Evolutionary conservation across 92 coral and sea anemone genomes (phyloP).

Genomic region (Parazoanthus atlanticus): DNA sequence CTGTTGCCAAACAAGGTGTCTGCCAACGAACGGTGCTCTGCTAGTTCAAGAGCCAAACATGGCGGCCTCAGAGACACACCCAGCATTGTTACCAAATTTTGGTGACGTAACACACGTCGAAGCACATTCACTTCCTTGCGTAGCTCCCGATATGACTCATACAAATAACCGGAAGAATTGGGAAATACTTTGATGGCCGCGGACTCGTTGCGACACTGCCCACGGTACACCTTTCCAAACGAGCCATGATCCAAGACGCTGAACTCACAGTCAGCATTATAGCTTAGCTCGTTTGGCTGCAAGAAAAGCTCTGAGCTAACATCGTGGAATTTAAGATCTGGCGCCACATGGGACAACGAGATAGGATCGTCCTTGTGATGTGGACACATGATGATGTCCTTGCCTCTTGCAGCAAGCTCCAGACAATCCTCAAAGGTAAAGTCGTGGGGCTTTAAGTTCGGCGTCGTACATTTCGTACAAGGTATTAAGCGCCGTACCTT

Average conservation of each 20-base stretch:
- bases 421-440: slow-evolving; percentile 65
- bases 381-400: slow-evolving; percentile 54
- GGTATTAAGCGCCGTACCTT: slow-evolving; percentile 60
- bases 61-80: slow-evolving; percentile 68
- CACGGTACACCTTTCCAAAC: slow-evolving; percentile 66
- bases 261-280: slow-evolving; percentile 27
- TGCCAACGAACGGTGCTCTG: slow-evolving; percentile 55
- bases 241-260: slow-evolving; percentile 44
- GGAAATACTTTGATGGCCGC: slow-evolving; percentile 50
- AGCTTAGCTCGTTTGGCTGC: slow-evolving; percentile 30
- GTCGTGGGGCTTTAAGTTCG: slow-evolving; percentile 44
- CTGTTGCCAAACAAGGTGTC: slow-evolving; percentile 50
- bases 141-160: slow-evolving; percentile 66
- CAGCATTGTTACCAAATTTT: slow-evolving; percentile 60
- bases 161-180: background rate
- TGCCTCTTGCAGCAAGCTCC: slow-evolving; percentile 36
- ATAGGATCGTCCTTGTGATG: slow-evolving; percentile 38
- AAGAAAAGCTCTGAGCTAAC: slow-evolving; percentile 42
- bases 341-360: slow-evolving; percentile 38
- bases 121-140: slow-evolving; percentile 76
- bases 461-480: slow-evolving; percentile 58
- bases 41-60: slow-evolving; percentile 69
- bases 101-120: slow-evolving; percentile 65
- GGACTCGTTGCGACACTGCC: slow-evolving; percentile 35
- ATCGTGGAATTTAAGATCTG: slow-evolving; percentile 51